Base-by-base conservation (phyloP, 2,113 vertebrate genomes). In the Dryoscopus gambensis region DNA sequence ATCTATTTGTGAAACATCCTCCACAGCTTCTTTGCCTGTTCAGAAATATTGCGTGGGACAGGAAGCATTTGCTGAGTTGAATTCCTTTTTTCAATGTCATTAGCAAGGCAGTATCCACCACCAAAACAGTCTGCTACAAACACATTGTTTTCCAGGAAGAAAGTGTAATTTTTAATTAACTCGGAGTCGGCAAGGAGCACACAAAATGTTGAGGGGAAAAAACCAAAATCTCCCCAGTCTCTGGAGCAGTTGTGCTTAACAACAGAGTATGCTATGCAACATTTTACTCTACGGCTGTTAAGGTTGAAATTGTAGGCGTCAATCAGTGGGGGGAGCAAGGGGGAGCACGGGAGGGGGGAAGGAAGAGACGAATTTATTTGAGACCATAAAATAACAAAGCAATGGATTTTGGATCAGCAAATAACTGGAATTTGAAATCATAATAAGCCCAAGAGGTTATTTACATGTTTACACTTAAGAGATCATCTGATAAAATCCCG, bases 311-410 rank as follows among this genome's bases (percentile, higher is more conserved):
- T 73, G 13, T 40, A 76, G 39, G 35, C 62, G 53, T 68, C 20
- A 27, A 9, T 59, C 33, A 69, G 53, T 4, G 3, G 1, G 4
- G 5, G 23, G n/a, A 50, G 23, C 6, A 28, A 55, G 13, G 2
- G 13, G 14, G 10, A 20, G 20, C 2, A 1, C 0, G 3, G 13
- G 5, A 3, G 1, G 3, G 11, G 6, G 22, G 3, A 39, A 60
- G 15, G 19, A 11, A 63, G 14, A 60, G 3, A 69, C 33, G 50
- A 81, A 68, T 76, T 80, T 60, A 83, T 46, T 24, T 67, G 18
- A 18, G 23, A 81, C 12, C 7, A 33, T 20, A 30, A 57, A 21
- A 14, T 40, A 85, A 62, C 11, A 50, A 0, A 52, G 42, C 12
- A 75, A 75, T 33, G 84, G 18, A 78, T 87, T 89, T 24, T 42